Conservation (phyloP, 2,888 invertebrate genomes). For the Cataglyphis cursor region DNA sequence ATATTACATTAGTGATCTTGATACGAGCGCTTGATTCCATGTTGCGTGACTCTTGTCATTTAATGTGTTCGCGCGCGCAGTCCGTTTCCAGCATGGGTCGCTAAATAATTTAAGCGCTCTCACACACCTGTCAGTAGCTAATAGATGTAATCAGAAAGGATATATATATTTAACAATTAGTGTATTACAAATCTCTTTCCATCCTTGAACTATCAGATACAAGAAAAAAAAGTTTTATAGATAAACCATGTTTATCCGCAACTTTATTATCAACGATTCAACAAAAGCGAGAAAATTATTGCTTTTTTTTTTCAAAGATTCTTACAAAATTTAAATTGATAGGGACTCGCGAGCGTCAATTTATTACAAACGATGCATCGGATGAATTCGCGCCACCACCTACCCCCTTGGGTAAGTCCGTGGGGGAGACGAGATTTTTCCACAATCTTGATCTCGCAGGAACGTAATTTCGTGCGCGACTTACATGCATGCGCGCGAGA, state of each 20-base stretch:
- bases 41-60: slow-evolving; percentile 43
- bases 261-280: not conserved
- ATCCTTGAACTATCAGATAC: not conserved
- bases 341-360: not conserved
- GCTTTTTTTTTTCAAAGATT: slow-evolving; percentile 3
- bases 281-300: not conserved
- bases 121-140: slow-evolving; percentile 14
- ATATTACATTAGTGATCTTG: slow-evolving; percentile 8
- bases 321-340: not conserved
- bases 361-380: not conserved
- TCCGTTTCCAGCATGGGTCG: not conserved
- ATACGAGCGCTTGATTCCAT: not conserved
- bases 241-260: not conserved
- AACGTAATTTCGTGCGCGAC: slow-evolving; percentile 73
- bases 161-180: not conserved
- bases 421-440: slow-evolving; percentile 61
- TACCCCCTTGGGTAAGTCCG: slow-evolving; percentile 42
- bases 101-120: slow-evolving; percentile 23
- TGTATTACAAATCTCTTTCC: not conserved
- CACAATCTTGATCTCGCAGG: slow-evolving; percentile 69
- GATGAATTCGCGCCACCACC: slow-evolving; percentile 67
- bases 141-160: slow-evolving; percentile 15
- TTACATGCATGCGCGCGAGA: slow-evolving; percentile 76
- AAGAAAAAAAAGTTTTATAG: slow-evolving; percentile 27
- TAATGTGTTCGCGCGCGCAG: slow-evolving; percentile 28